Percentiles rank a stretch among this genome's conserved stretches.
Conservation (phyloP, 2,888 invertebrate species). For the Lucinisca nassula region DNA sequence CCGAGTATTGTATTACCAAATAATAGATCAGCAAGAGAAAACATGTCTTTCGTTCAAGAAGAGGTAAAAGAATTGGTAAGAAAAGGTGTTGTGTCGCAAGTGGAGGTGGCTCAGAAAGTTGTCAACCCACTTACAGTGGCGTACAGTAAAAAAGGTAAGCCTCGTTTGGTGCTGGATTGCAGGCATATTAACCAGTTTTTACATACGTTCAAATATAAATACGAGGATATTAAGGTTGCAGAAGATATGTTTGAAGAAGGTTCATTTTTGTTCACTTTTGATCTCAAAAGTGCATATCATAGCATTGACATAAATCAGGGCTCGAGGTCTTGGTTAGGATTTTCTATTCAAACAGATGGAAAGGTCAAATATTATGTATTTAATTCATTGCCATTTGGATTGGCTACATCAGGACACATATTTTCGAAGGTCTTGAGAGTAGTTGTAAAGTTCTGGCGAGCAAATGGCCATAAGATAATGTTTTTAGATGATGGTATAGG, state of each 20-base stretch:
- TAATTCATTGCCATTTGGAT: conserved; percentile 56
- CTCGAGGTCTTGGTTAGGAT: conserved; percentile 49
- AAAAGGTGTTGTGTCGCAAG: conserved; percentile 49
- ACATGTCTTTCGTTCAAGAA: conserved; percentile 35
- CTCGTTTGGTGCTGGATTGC: conserved; percentile 46
- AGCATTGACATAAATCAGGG: conserved; percentile 41
- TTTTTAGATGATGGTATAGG: conserved; percentile 62
- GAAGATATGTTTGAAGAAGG: conserved; percentile 23
- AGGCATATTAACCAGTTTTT: conserved; percentile 48
- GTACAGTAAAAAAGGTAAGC: conserved; percentile 27
- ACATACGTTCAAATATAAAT: conserved; percentile 42
- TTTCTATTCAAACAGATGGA: conserved; percentile 22
- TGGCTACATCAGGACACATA: conserved; percentile 56
- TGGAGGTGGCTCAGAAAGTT: conserved; percentile 17
- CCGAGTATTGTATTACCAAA: conserved; percentile 23
- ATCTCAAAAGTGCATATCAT: conserved; percentile 52
- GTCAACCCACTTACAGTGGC: conserved; percentile 59
- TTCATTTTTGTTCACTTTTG: conserved; percentile 29
- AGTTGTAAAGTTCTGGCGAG: conserved; percentile 39
- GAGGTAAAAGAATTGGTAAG: conserved; percentile 43
- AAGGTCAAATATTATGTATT: conserved; percentile 29
- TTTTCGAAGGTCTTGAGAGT: conserved; percentile 54
- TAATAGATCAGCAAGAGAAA: conserved; percentile 22
- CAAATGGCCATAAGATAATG: conserved; percentile 30
- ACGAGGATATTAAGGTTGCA: conserved; percentile 39